Base-by-base conservation (phyloP, 2,888 invertebrate genomes). In the Oscheius sp. region DNA sequence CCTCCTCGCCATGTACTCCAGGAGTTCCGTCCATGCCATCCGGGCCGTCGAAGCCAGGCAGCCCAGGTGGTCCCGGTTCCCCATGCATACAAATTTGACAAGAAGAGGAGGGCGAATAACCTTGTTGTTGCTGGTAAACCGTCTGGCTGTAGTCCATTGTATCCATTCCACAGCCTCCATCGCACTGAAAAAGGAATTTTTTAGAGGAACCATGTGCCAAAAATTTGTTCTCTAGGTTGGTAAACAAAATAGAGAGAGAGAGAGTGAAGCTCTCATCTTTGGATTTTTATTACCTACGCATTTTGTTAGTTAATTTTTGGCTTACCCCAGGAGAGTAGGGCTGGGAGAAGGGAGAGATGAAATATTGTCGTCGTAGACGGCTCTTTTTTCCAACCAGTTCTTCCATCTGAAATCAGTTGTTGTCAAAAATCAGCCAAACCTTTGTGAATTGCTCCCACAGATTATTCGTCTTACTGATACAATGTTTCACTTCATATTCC, bases 11-110 rank as follows among this genome's bases (percentile, higher is more conserved):
- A 4, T 67, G 67, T 8, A 28, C 26, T 44, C 59, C 59, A 6
- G 71, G 67, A 2, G 24, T 44, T 0, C 75, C 75, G 45, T 75
- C 72, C 12, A 63, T 59, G 22, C 75, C 75, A 56, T 75, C 75
- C 1, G 54, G 9, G 26, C 75, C 75, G 66, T 72, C 72, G 9
- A 28, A 22, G 3, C 75, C 75, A 2, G 72, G 71, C 26, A 65
- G 51, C 9, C 75, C 75, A 1, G 72, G 72, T 22, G 67, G 54
- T 3, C 75, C 75, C 0, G 72, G 72, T 2, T 71, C 71, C 24
- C 75, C 75, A 30, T 63, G 63, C 17, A 68, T 51, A 38, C 75
- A 75, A 20, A 71, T 64, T 26, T 59, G 28, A 6, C 22, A 57
- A 14, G 2, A 14, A 38, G 9, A 38, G 4, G 32, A 17, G 17